A percentile compares a stretch with the other conserved stretches of the same genome.
Evolutionary conservation across 2,888 invertebrate genomes (phyloP).

Genomic region (Chymomyza amoena): DNA sequence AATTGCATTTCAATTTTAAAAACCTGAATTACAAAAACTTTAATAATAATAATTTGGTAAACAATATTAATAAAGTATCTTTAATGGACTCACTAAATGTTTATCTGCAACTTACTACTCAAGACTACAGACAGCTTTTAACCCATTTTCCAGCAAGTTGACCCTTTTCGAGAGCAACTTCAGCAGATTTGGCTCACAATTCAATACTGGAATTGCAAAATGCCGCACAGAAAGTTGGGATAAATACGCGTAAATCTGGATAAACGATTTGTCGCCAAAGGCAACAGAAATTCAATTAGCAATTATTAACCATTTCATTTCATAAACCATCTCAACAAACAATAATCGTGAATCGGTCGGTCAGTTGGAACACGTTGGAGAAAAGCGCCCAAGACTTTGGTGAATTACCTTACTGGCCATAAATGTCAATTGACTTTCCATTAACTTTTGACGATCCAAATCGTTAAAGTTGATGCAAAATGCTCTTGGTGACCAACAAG

Average conservation of each 20-base stretch:
- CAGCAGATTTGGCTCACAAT: not conserved
- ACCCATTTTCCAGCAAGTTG: not conserved
- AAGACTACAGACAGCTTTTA: not conserved
- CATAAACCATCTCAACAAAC: slow-evolving; percentile 46
- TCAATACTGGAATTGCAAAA: not conserved
- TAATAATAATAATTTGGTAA: not conserved
- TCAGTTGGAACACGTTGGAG: slow-evolving; percentile 38
- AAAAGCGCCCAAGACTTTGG: slow-evolving; percentile 45
- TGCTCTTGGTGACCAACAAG: slow-evolving; percentile 24
- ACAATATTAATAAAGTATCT: not conserved
- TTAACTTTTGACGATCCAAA: slow-evolving; percentile 49
- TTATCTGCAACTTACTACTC: not conserved
- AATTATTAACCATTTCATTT: slow-evolving; percentile 71
- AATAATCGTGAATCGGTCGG: slow-evolving; percentile 58
- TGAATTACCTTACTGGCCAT: slow-evolving; percentile 70
- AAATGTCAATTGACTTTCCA: slow-evolving; percentile 77
- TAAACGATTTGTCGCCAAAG: slow-evolving; percentile 70
- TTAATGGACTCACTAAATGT: not conserved
- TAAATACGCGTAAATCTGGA: slow-evolving; percentile 58
- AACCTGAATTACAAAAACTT: no score
- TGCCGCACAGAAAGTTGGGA: not conserved
- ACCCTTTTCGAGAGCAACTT: not conserved
- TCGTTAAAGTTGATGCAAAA: slow-evolving; percentile 10
- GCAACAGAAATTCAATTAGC: slow-evolving; percentile 72
- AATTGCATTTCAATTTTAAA: no score